Percentiles rank a stretch among this genome's conserved stretches.
phyloP scores from a whole-genome alignment of 2,888 invertebrate species.

The Papilio protenor region DNA sequence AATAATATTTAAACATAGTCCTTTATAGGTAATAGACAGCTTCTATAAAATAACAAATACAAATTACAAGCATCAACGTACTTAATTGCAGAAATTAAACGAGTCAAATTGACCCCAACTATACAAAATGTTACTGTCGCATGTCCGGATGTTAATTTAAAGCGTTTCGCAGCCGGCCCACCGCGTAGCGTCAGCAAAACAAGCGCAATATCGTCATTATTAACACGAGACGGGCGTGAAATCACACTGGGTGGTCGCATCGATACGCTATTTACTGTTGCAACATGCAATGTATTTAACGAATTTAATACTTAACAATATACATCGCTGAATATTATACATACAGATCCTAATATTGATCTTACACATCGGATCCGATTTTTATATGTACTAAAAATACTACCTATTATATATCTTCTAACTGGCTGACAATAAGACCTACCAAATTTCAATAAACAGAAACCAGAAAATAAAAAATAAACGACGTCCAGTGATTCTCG shows the following conservation, averaged over 20 bases:
- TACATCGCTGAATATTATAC: too few species aligned
- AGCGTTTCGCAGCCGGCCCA: conserved; percentile 27
- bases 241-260: conserved; percentile 62
- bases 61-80: conserved; percentile 13
- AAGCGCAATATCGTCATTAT: conserved; percentile 61
- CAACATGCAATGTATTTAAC: conserved; percentile 33
- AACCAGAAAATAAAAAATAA: background rate
- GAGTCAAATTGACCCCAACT: conserved; percentile 21
- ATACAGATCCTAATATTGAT: too few species aligned
- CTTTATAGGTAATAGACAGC: background rate
- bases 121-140: conserved; percentile 34
- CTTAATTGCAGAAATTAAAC: conserved; percentile 20
- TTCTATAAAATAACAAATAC: conserved; percentile 39
- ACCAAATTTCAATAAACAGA: background rate
- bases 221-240: conserved; percentile 63
- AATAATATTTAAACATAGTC: background rate
- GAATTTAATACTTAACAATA: background rate
- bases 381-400: too few species aligned
- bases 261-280: conserved; percentile 65
- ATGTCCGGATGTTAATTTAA: conserved; percentile 22
- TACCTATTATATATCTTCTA: too few species aligned
- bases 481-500: too few species aligned
- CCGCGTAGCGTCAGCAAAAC: conserved; percentile 35
- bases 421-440: background rate
- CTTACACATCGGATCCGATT: too few species aligned